A percentile compares a stretch with the other conserved stretches of the same genome.
phyloP scores from a whole-genome alignment of 1,140 invertebrate species.

The Atta texana region DNA sequence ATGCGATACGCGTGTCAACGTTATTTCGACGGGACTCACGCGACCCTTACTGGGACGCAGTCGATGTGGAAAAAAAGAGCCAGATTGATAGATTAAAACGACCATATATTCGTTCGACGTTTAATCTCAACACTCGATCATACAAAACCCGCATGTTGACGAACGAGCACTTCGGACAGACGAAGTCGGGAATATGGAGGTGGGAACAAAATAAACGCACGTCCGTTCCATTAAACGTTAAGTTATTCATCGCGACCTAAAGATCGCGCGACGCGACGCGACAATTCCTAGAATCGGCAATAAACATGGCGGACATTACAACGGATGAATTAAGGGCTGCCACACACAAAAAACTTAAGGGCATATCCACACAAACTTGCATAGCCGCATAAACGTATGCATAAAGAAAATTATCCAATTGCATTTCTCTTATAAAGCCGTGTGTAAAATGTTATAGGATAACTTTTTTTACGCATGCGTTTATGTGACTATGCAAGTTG shows the following conservation, averaged over 20 bases:
- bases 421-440: too few species aligned
- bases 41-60: background rate
- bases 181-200: background rate
- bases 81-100: conserved; percentile 33
- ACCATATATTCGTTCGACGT: background rate
- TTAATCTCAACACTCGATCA: background rate
- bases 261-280: background rate
- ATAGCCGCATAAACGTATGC: too few species aligned
- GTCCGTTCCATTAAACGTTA: too few species aligned
- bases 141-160: background rate
- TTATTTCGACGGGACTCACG: background rate
- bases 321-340: too few species aligned
- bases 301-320: background rate
- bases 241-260: background rate
- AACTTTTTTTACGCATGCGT: too few species aligned
- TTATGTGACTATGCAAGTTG: too few species aligned
- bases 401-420: too few species aligned
- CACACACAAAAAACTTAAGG: too few species aligned
- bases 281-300: background rate
- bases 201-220: too few species aligned
- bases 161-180: background rate
- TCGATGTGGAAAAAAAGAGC: background rate
- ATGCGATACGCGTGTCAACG: conserved; percentile 13
- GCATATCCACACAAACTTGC: too few species aligned
- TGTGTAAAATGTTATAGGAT: too few species aligned